These are phyloP conservation scores for Dicerorhinus sumatrensis DNA, from an alignment of 2,113 vertebrate species.

Conservation along the genomic window DNA sequence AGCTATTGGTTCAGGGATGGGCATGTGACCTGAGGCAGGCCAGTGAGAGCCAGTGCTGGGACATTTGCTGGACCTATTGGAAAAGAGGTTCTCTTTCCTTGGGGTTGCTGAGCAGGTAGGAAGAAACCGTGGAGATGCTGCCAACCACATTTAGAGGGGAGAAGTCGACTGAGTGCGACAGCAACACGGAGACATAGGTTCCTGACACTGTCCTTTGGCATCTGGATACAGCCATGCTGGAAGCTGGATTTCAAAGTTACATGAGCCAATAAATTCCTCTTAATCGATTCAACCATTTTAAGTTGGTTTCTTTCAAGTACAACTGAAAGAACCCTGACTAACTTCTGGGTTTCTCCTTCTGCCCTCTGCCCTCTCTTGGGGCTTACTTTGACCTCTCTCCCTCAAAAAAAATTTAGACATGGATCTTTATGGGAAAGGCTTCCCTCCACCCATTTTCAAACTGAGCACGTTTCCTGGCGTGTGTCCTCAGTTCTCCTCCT, in stretches of 20 bases:
- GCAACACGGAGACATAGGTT: neutral
- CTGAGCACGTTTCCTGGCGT: neutral
- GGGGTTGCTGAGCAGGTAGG: neutral
- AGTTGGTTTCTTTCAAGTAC: neutral
- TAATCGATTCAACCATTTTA: neutral
- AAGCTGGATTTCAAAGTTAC: neutral
- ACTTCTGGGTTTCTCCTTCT: neutral
- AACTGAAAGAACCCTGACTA: neutral
- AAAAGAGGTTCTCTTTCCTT: neutral
- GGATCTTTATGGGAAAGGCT: neutral
- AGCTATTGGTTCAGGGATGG: neutral
- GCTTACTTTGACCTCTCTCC: neutral
- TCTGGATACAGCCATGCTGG: neutral
- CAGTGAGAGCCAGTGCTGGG: neutral
- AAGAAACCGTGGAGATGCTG: neutral
- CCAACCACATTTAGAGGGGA: too few relatives aligned
- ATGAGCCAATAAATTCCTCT: neutral
- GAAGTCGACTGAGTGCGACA: too few relatives aligned
- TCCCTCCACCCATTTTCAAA: neutral
- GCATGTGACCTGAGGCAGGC: neutral
- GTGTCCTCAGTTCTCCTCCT: fast-evolving
- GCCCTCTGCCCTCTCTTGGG: neutral
- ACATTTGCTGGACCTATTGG: neutral
- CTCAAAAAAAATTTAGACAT: neutral
- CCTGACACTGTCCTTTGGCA: neutral